Conservation (phyloP, 2,888 invertebrate species). For the Entomobrya proxima region DNA sequence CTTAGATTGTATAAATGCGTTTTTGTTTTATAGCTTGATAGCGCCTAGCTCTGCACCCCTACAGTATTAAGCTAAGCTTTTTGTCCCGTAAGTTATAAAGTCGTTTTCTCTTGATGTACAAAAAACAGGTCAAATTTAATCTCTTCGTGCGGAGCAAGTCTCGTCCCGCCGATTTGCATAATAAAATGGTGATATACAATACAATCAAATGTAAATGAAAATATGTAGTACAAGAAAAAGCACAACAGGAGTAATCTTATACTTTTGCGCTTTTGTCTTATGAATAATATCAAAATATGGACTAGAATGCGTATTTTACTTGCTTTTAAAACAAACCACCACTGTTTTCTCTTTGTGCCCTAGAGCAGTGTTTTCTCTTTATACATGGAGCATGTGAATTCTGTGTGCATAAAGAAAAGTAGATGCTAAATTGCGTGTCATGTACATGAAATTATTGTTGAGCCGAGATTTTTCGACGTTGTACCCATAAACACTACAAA, state of each 20-base stretch:
- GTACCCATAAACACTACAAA: not conserved
- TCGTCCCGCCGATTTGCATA: conserved; percentile 53
- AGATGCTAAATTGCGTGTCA: not conserved
- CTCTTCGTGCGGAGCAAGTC: conserved; percentile 46
- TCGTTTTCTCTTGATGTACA: not conserved
- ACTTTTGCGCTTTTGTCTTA: not conserved
- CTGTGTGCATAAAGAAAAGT: not conserved
- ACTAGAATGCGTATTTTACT: no score
- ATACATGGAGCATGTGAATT: not conserved
- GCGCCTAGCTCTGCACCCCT: not conserved
- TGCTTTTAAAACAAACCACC: no score
- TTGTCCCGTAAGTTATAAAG: conserved; percentile 1
- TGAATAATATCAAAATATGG: no score
- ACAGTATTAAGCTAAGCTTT: not conserved
- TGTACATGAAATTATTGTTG: not conserved
- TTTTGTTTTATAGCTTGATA: conserved; percentile 19
- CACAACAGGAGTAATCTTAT: not conserved
- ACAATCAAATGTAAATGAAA: conserved; percentile 31
- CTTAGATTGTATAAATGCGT: conserved; percentile 29
- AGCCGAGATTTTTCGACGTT: not conserved
- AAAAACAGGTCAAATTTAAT: conserved; percentile 58
- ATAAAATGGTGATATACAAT: conserved; percentile 39
- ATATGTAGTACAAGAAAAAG: not conserved
- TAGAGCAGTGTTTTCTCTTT: not conserved
- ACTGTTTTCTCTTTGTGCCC: no score